Evolutionary conservation across 2,113 vertebrate genomes (phyloP).

Genomic region (Philantomba maxwellii): DNA sequence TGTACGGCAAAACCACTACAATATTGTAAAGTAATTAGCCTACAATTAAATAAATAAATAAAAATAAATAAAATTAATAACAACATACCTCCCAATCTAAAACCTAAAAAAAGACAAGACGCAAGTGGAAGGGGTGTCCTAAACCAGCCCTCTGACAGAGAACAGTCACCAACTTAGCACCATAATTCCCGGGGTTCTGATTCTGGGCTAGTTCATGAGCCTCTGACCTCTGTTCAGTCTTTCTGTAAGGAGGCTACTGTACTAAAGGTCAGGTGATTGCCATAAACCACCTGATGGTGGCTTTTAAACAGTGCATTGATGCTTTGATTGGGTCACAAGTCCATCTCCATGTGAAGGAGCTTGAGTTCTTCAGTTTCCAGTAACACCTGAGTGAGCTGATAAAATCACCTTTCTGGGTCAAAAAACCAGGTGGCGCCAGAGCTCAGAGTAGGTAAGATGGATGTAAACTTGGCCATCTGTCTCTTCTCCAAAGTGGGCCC

Average conservation of each 20-base stretch:
- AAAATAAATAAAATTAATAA: not conserved
- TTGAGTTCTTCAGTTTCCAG: not conserved
- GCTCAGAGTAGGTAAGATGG: not conserved
- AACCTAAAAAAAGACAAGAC: not conserved
- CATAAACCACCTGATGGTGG: not conserved
- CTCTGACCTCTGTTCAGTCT: not conserved
- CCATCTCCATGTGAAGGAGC: not conserved
- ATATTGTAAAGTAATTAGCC: not conserved
- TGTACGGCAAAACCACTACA: not conserved
- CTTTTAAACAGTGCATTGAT: not conserved
- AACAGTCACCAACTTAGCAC: not conserved
- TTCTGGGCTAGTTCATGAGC: not conserved
- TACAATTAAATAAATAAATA: not conserved
- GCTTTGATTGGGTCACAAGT: not conserved
- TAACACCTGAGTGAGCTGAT: not conserved
- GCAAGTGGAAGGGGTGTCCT: not conserved
- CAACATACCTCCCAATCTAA: not conserved
- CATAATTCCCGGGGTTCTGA: not conserved
- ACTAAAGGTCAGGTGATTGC: not conserved
- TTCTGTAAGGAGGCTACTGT: not conserved
- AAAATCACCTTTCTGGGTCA: not conserved
- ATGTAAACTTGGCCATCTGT: not conserved
- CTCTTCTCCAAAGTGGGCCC: not conserved
- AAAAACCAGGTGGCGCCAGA: not conserved
- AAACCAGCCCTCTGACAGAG: not conserved